phyloP scores from a whole-genome alignment of 2,797 vertebrate species.

The Karalla daura region DNA sequence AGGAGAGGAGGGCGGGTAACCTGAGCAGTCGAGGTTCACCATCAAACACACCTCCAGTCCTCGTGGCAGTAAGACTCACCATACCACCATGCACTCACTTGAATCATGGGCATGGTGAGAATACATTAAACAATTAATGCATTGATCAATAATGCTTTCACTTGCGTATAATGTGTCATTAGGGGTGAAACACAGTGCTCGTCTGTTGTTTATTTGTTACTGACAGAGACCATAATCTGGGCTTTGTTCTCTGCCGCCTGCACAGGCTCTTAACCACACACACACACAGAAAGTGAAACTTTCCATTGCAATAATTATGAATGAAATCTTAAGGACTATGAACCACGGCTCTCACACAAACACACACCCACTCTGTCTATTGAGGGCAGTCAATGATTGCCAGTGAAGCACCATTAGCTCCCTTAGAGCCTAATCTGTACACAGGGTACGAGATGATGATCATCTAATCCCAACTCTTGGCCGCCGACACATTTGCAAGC shows the following conservation, averaged over 20 bases:
- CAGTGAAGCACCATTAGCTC: slow-evolving; percentile 31
- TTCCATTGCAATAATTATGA: slow-evolving; percentile 18
- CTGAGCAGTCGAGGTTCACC: slow-evolving; percentile 59
- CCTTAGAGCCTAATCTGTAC: slow-evolving; percentile 50
- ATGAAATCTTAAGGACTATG: slow-evolving; percentile 51
- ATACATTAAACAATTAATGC: too few species aligned
- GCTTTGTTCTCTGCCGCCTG: slow-evolving; percentile 17
- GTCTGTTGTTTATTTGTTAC: slow-evolving; percentile 4
- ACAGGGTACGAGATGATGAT: slow-evolving; percentile 40
- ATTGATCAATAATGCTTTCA: too few species aligned
- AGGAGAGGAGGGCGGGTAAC: too few species aligned
- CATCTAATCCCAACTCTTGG: slow-evolving; percentile 46
- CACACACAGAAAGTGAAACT: slow-evolving; percentile 9
- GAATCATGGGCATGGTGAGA: neutral
- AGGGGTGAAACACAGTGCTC: neutral
- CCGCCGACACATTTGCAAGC: slow-evolving; percentile 48
- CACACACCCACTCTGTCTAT: slow-evolving; percentile 37
- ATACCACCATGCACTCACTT: slow-evolving; percentile 25
- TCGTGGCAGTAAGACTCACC: neutral
- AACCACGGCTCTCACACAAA: slow-evolving; percentile 28
- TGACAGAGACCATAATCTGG: neutral
- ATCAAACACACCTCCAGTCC: slow-evolving; percentile 58
- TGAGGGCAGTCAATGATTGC: slow-evolving; percentile 13
- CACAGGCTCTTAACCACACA: neutral
- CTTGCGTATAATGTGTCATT: too few species aligned